Conservation (phyloP, 2,888 invertebrate species). For the Serrognathus titanus region DNA sequence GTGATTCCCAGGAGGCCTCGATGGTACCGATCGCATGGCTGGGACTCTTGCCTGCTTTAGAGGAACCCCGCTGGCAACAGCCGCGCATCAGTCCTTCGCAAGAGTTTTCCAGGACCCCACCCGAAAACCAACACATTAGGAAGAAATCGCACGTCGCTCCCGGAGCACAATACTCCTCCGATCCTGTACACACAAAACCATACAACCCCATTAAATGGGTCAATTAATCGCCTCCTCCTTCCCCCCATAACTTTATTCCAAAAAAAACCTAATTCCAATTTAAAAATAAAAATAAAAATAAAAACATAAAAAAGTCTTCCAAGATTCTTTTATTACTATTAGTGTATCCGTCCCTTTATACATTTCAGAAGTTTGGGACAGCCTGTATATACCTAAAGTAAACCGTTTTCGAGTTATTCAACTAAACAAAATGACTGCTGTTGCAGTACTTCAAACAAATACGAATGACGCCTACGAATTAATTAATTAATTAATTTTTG, state of each 20-base stretch:
- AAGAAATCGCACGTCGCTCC: slow-evolving; percentile 88
- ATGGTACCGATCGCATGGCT: slow-evolving; percentile 61
- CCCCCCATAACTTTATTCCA: neutral
- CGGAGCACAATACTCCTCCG: slow-evolving; percentile 59
- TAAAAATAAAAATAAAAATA: too few relatives aligned
- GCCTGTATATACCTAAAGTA: too few relatives aligned
- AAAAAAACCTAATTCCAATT: neutral
- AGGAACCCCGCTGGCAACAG: slow-evolving; percentile 76
- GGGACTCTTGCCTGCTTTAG: slow-evolving; percentile 63
- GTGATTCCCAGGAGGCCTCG: slow-evolving; percentile 55
- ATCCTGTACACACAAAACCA: slow-evolving; percentile 17
- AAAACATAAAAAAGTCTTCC: too few relatives aligned
- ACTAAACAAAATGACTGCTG: too few relatives aligned
- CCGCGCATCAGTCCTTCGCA: slow-evolving; percentile 74
- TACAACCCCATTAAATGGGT: slow-evolving; percentile 1
- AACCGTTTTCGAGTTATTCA: too few relatives aligned
- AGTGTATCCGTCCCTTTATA: too few relatives aligned
- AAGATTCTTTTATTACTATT: too few relatives aligned
- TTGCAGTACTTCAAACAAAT: too few relatives aligned
- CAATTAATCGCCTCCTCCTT: neutral
- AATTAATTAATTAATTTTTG: too few relatives aligned
- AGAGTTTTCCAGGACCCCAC: slow-evolving; percentile 80
- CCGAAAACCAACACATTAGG: slow-evolving; percentile 87
- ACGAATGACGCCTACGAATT: too few relatives aligned
- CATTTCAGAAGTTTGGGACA: too few relatives aligned